Percentiles rank a stretch among this genome's conserved stretches.
These are phyloP conservation scores for Ahaetulla prasina DNA, from an alignment of 2,113 vertebrate species.

Conservation along the genomic window DNA sequence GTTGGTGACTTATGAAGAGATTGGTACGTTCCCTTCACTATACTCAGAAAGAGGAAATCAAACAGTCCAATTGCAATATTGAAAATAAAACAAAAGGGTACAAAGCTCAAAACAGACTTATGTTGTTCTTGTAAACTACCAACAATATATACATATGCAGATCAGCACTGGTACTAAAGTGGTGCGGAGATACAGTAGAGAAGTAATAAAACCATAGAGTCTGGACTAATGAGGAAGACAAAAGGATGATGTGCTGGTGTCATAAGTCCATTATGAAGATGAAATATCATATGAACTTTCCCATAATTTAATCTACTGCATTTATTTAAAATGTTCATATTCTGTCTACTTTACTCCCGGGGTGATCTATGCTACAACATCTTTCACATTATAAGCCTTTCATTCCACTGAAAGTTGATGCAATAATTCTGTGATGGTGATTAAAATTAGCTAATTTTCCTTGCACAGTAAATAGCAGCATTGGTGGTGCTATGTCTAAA, in stretches of 20 bases:
- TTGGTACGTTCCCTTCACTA: not conserved
- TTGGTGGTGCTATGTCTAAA: not conserved
- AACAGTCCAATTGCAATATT: not conserved
- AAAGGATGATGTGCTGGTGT: not conserved
- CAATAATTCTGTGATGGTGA: not conserved
- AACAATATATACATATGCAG: not conserved
- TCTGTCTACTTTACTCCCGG: not conserved
- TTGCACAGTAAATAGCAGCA: not conserved
- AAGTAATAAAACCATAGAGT: not conserved
- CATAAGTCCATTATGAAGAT: not conserved
- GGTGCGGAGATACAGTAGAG: not conserved
- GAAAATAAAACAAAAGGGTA: not conserved
- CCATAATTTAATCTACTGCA: not conserved
- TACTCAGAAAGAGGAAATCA: not conserved
- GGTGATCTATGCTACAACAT: not conserved
- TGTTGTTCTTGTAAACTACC: not conserved
- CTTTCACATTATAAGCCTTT: not conserved
- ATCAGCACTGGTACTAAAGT: not conserved
- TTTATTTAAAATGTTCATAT: not conserved
- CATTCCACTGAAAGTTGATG: not conserved
- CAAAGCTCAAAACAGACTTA: not conserved
- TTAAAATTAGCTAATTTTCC: not conserved
- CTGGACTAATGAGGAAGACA: not conserved
- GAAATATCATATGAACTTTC: not conserved
- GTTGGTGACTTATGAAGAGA: not conserved